Evolutionary conservation across 2,113 vertebrate genomes (phyloP), one percentile per base, ranked within the genome.

Genomic region (Sinocyclocheilus anshuiensis): DNA sequence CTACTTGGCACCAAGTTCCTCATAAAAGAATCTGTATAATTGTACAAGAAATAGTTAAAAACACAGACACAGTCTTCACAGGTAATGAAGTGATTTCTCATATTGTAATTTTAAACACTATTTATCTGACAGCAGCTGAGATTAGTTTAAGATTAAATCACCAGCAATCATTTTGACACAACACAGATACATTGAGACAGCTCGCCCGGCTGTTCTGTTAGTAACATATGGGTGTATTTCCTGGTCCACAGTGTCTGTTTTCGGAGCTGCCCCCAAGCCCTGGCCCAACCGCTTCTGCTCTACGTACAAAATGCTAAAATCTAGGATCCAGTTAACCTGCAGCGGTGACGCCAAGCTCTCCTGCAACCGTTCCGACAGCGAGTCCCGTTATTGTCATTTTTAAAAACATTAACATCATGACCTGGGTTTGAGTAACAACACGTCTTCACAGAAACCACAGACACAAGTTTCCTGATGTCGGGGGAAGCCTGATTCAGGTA

Each of bases 1-100:
- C 96, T 97, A 98, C 96, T 98, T 97, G 97, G 97, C 97, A 97
- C 97, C 97, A 98, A 97, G 96, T 97, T 98, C 97, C 97, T 97
- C 97, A 97, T 98, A 99, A 99, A 98, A 99, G 96, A 97, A 98
- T 97, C 97, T 97, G 97, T 98, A 98, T 97, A 97, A 98, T 99
- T 97, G 96, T 98, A 99, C 97, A 98, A 98, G 97, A 98, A 99
- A 98, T 97, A 97, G 97, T 99, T 99, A 98, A 99, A 99, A 99
- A 99, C 98, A 99, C 97, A 98, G 96, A 99, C 97, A 99, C 97
- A 97, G 95, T 97, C 95, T 97, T 99, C 97, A 99, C 98, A 99
- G 96, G 97, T 98, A 97, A 98, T 98, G 96, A 97, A 97, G 95
- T 96, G 94, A 96, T 94, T 94, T 95, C 96, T 98, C 97, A 95